These are phyloP conservation scores for Mnemiopsis leidyi DNA, from an alignment of 37 sponge, comb jelly and placozoan species.

Conservation along the genomic window DNA sequence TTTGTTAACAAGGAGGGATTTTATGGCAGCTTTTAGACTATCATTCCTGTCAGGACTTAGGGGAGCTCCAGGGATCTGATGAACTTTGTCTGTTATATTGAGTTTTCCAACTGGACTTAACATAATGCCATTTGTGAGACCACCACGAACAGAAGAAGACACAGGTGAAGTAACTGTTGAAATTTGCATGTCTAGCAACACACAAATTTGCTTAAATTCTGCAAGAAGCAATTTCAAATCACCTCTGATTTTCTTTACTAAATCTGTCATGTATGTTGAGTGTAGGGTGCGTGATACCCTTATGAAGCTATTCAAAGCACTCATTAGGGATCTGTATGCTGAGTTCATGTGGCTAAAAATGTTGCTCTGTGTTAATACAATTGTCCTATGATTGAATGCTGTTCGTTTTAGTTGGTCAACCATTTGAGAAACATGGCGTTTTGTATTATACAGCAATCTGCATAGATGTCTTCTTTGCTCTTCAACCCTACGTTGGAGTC, in stretches of 20 bases:
- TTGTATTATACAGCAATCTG: conserved; percentile 28
- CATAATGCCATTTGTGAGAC: not conserved
- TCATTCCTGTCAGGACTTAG: conserved; percentile 52
- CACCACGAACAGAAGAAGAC: not conserved
- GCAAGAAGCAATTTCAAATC: not conserved
- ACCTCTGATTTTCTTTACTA: conserved; percentile 10
- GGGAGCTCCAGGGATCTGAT: not conserved
- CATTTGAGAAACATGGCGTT: conserved; percentile 15
- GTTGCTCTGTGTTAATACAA: conserved; percentile 2
- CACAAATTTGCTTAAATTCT: not conserved
- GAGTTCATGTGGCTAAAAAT: conserved; percentile 8
- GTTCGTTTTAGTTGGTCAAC: not conserved
- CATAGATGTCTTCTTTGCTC: conserved; percentile 29
- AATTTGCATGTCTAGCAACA: conserved; percentile 21
- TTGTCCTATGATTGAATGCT: not conserved
- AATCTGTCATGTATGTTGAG: conserved; percentile 58
- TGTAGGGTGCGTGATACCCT: conserved; percentile 14
- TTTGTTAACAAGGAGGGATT: not conserved
- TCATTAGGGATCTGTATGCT: conserved; percentile 29
- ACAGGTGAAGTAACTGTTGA: not conserved
- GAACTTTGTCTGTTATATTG: not conserved
- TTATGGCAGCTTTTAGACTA: conserved; percentile 51
- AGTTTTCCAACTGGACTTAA: not conserved
- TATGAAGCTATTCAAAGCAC: conserved; percentile 5
- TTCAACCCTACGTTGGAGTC: conserved; percentile 38